Evolutionary conservation across 2,888 invertebrate genomes (phyloP), one percentile per base, ranked within the genome.

Genomic region (Dicranocentrus wangi): DNA sequence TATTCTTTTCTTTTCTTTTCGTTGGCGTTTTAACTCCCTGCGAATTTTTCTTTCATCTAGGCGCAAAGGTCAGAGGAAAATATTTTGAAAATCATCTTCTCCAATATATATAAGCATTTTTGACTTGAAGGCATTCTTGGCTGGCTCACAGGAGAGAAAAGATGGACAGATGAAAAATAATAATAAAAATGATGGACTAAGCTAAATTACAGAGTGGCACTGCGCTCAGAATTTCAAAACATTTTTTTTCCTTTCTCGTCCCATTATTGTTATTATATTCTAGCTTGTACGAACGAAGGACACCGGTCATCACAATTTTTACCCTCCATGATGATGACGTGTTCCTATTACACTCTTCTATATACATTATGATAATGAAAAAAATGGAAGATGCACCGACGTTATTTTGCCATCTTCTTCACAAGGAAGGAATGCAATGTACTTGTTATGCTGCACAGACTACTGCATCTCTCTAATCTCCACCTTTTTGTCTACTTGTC

Each of bases 41-140:
- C 76, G 19, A 66, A 66, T 51, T 53, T 51, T 8, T 66, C 60
- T 43, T 66, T 25, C 51, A 63, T 53, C 51, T 32, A 0, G n/a
- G 39, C 43, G 2, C 43, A 68, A 19, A 39, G 77, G 77, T 77
- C 77, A 77, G 15, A 13, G 2, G n/a, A 39, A 69, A 77, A 77
- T 77, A 77, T 77, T 77, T 69, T 77, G 77, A 76, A 77, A 69
- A 60, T 77, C 68, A 76, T 76, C 60, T n/a, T 58, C 47, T 47
- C 8, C 23, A 58, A 58, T 42, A 53, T n/a, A n/a, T n/a, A n/a
- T 61, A 66, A 68, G 21, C 32, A 28, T 53, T n/a, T n/a, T 58
- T 65, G 27, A 68, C 76, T 68, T 43, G 43, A 3, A 76, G 76
- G 76, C 76, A 76, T 75, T 17, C n/a, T 51, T 17, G 10, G n/a